A percentile compares a stretch with the other conserved stretches of the same genome.
These are phyloP conservation scores for Pipa parva DNA, from an alignment of 2,113 vertebrate genomes.

Conservation along the genomic window DNA sequence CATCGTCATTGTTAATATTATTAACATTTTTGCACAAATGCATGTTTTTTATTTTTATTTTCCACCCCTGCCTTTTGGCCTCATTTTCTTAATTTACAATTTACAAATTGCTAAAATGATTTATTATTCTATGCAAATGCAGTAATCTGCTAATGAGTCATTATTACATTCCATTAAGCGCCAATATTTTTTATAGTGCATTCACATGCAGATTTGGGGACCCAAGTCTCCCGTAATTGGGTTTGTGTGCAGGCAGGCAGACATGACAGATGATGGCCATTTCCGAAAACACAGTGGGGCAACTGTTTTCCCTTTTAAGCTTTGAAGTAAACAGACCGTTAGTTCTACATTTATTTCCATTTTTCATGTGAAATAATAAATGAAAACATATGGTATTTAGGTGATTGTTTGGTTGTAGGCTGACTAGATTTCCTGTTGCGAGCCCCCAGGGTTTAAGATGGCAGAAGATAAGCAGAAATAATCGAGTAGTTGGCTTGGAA, in stretches of 20 bases:
- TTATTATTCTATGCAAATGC: slow-evolving; percentile 23
- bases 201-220: neutral
- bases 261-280: neutral
- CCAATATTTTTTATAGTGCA: slow-evolving; percentile 1
- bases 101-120: slow-evolving; percentile 31
- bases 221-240: neutral
- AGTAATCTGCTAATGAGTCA: slow-evolving; percentile 22
- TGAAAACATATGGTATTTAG: too few species aligned
- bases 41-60: neutral
- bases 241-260: neutral
- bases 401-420: too few species aligned
- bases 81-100: slow-evolving; percentile 20
- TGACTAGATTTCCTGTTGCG: too few species aligned
- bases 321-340: too few species aligned
- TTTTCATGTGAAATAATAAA: too few species aligned
- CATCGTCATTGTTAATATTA: slow-evolving; percentile 1
- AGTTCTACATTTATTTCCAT: too few species aligned
- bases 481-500: too few species aligned
- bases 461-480: too few species aligned
- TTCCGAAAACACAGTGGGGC: neutral
- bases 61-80: neutral
- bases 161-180: slow-evolving; percentile 20
- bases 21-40: neutral
- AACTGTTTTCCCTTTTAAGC: too few species aligned
- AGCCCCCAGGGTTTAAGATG: too few species aligned